Evolutionary conservation across 1,140 invertebrate species (phyloP).

Genomic region (Drosophila teissieri): DNA sequence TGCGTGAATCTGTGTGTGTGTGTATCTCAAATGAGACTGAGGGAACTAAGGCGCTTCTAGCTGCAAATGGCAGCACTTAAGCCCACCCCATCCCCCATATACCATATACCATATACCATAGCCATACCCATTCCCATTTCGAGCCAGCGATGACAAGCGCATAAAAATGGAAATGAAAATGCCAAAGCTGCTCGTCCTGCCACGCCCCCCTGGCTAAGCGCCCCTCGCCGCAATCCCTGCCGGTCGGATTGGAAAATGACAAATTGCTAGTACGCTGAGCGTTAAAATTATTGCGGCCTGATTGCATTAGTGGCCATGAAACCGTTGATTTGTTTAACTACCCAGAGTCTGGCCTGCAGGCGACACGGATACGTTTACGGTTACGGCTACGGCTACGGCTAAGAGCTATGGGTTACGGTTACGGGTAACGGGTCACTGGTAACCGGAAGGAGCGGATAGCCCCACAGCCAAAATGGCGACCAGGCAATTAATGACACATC

Average conservation of each 20-base stretch:
- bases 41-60: conserved; percentile 70
- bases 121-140: conserved; percentile 6
- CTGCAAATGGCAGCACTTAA: conserved; percentile 82
- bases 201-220: background rate
- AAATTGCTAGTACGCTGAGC: conserved; percentile 67
- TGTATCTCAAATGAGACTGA: conserved; percentile 68
- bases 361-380: conserved; percentile 40
- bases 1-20: conserved; percentile 27
- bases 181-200: conserved; percentile 56
- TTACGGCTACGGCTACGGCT: background rate
- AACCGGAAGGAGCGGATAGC: conserved; percentile 7
- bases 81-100: conserved; percentile 25
- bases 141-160: conserved; percentile 67
- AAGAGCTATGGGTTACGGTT: background rate
- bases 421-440: background rate
- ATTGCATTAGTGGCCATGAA: conserved; percentile 78
- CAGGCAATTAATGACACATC: conserved; percentile 66
- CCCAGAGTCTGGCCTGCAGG: conserved; percentile 22
- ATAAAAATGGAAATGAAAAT: conserved; percentile 82
- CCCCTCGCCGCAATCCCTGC: background rate
- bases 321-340: conserved; percentile 76
- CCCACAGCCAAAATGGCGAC: conserved; percentile 62
- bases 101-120: background rate
- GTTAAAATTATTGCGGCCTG: conserved; percentile 76
- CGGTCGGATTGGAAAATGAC: conserved; percentile 67